Conservation (phyloP, 2,797 vertebrate species). For the Setipinna tenuifilis region DNA sequence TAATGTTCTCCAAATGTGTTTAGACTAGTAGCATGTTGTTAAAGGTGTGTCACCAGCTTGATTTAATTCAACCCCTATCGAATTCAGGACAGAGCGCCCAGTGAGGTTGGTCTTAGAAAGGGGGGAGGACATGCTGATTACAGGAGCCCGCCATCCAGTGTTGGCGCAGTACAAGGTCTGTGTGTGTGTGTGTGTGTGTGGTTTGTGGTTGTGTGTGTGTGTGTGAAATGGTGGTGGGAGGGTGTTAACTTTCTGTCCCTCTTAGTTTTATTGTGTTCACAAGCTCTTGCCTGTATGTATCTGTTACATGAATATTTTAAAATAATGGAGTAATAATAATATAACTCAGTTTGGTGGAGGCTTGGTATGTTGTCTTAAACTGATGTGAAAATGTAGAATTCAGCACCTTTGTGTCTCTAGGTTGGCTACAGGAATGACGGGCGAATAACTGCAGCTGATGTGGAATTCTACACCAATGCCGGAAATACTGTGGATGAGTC, state of each 20-base stretch:
- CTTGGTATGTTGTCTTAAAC: background rate
- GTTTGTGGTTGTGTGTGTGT: background rate
- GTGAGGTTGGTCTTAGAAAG: constrained; percentile 84
- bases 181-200: constrained; percentile 28
- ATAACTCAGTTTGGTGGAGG: background rate
- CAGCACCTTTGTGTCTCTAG: constrained; percentile 64
- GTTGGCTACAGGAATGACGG: constrained; percentile 86
- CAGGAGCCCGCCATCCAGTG: constrained; percentile 84
- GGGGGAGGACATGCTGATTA: constrained; percentile 89
- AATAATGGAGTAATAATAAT: no score
- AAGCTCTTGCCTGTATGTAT: no score
- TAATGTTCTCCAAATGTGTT: no score
- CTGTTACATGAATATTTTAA: no score
- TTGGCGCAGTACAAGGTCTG: constrained; percentile 87
- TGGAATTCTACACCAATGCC: constrained; percentile 78
- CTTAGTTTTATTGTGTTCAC: no score
- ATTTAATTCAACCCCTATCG: background rate
- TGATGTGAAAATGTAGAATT: background rate
- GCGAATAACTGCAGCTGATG: constrained; percentile 79
- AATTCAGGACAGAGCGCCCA: constrained; percentile 77
- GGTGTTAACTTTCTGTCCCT: no score
- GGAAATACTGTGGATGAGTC: constrained; percentile 83
- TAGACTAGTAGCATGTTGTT: background rate
- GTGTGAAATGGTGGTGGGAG: background rate
- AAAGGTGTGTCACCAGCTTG: background rate